Evolutionary conservation across 1,140 invertebrate species (phyloP), one percentile per base, ranked within the genome.

Genomic region (roundworm (Caenorhabditis elegans)): DNA sequence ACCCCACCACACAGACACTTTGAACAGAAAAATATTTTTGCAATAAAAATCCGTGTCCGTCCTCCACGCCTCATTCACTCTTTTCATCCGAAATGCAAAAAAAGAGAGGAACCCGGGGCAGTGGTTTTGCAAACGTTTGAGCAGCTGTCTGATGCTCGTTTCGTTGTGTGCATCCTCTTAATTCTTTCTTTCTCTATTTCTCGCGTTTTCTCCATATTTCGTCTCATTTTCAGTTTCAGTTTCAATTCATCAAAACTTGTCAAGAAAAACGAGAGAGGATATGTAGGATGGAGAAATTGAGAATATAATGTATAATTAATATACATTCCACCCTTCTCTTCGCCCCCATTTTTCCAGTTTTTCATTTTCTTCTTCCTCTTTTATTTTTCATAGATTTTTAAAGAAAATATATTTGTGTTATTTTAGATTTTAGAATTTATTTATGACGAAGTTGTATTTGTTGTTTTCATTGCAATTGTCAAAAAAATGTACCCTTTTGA

Each of bases 121-220:
- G 34, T 70, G 60, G 60, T 70, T 70, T 70, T 70, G 60, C 60
- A 70, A 70, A 70, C 31, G 60, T 70, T 70, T 70, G 60, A 70
- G 60, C 60, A 70, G 60, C 60, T 70, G 60, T 70, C 60, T 70
- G 34, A 43, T 36, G 34, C 60, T 70, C 31, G 43, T 39, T 70
- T 70, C 51, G 15, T 26, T 1, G 60, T 39, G 60, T 39, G 60
- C 60, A 70, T 70, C 60, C 60, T 70, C 19, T 70, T 70, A 13
- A 13, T 39, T 70, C 26, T 70, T 39, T 39, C 34, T 70, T 70
- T 70, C 60, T 70, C 60, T 70, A 39, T 39, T 70, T 39, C 34
- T 70, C 60, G 19, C 34, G 3, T 10, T 19, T 22, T 22, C 10
- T 22, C n/a, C 19, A 3, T 17, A 4, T 53, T 53, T 53, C 49